phyloP scores from a whole-genome alignment of 2,888 invertebrate species.

The Synanthedon tipuliformis region DNA sequence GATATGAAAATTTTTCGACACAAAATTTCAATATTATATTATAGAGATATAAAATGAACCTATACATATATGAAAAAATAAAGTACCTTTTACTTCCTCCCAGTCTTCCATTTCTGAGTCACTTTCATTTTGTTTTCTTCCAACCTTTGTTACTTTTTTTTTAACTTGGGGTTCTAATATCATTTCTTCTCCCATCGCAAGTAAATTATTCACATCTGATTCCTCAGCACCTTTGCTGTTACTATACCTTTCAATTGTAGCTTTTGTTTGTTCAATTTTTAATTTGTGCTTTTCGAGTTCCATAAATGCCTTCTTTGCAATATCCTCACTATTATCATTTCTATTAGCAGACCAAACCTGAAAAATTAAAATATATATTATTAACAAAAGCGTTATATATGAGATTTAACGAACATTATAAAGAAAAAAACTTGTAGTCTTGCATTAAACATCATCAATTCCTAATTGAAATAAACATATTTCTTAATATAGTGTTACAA shows the following conservation, averaged over 20 bases:
- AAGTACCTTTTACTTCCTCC: constrained; percentile 78
- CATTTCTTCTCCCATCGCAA: constrained; percentile 74
- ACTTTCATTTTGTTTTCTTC: constrained; percentile 40
- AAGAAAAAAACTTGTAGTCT: no score
- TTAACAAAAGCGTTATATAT: no score
- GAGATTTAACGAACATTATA: no score
- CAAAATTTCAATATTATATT: no score
- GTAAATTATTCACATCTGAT: constrained; percentile 72
- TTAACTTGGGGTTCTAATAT: constrained; percentile 16
- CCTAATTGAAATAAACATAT: no score
- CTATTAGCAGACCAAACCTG: constrained; percentile 49
- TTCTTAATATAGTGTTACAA: no score
- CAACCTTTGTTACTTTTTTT: constrained; percentile 27
- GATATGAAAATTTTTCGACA: no score
- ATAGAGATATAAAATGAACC: no score
- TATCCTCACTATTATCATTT: constrained; percentile 46
- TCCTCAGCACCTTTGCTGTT: constrained; percentile 23
- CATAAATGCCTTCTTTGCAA: constrained; percentile 61
- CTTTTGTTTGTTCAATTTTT: constrained; percentile 72
- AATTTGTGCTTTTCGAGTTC: constrained; percentile 71
- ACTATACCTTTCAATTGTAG: constrained; percentile 62
- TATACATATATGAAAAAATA: no score
- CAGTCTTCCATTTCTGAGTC: constrained; percentile 78
- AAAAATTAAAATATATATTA: neutral
- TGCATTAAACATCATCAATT: no score